A percentile compares a stretch with the other conserved stretches of the same genome.
Evolutionary conservation across 2,797 vertebrate species (phyloP).

Genomic region (Arctocebus calabarensis): DNA sequence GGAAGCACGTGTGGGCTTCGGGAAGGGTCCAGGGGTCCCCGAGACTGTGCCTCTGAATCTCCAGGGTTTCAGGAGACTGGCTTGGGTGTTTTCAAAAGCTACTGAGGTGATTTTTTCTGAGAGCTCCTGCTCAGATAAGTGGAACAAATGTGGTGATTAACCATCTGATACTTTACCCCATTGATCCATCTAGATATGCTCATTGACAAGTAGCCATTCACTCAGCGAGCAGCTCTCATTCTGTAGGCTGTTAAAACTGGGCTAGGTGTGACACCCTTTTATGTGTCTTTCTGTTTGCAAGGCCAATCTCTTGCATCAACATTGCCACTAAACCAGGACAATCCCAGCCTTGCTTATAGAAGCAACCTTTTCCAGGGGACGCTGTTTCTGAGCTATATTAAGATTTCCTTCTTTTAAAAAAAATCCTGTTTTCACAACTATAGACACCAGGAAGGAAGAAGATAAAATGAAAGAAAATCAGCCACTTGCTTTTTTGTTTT

Average conservation of each 20-base stretch:
- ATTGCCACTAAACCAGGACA: not conserved
- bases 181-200: not conserved
- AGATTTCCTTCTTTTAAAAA: slow-evolving; percentile 52
- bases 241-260: not conserved
- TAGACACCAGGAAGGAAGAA: not conserved
- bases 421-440: not conserved
- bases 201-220: not conserved
- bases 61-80: not conserved
- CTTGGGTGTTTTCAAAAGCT: not conserved
- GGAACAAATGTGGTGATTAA: not conserved
- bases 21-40: too few species aligned
- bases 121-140: not conserved
- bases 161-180: not conserved
- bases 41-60: not conserved
- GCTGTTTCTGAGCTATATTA: not conserved
- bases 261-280: not conserved
- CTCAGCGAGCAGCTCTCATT: not conserved
- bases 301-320: not conserved
- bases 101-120: not conserved
- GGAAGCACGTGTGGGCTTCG: not conserved
- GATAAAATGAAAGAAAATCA: not conserved
- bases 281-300: not conserved
- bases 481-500: not conserved
- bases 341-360: not conserved
- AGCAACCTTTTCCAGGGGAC: not conserved